Conservation (phyloP, 2,888 invertebrate species). For the Mythimna loreyi region DNA sequence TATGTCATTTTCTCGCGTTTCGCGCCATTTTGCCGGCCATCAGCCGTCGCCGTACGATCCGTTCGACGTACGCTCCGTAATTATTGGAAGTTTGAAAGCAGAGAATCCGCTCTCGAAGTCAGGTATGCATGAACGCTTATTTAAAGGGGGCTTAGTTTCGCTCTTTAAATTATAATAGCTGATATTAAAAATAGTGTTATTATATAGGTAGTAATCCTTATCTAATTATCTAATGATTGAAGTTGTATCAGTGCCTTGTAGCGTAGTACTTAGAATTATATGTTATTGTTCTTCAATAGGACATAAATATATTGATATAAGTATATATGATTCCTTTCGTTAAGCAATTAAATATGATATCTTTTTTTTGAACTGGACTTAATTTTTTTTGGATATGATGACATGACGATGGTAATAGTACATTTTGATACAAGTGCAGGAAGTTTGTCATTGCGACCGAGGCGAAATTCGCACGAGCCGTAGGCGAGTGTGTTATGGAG, state of each 20-base stretch:
- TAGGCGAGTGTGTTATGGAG: no score
- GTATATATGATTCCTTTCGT: not conserved
- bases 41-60: slow-evolving; percentile 71
- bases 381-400: no score
- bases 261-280: not conserved
- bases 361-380: not conserved
- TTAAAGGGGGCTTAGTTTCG: slow-evolving; percentile 48
- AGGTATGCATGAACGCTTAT: slow-evolving; percentile 55
- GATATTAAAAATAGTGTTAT: slow-evolving; percentile 37
- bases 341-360: not conserved
- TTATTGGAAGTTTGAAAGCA: slow-evolving; percentile 73
- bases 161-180: slow-evolving; percentile 41
- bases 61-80: slow-evolving; percentile 73
- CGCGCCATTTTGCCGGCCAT: slow-evolving; percentile 80
- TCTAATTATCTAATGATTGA: slow-evolving; percentile 16
- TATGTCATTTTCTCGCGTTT: slow-evolving; percentile 84
- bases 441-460: no score
- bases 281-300: not conserved
- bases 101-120: slow-evolving; percentile 66
- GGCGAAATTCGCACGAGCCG: no score
- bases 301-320: slow-evolving; percentile 4
- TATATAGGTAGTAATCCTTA: not conserved
- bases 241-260: not conserved
- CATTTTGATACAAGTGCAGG: no score
- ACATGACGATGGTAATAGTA: no score